phyloP scores from a whole-genome alignment of 2,113 vertebrate species.

The Poicephalus gulielmi region DNA sequence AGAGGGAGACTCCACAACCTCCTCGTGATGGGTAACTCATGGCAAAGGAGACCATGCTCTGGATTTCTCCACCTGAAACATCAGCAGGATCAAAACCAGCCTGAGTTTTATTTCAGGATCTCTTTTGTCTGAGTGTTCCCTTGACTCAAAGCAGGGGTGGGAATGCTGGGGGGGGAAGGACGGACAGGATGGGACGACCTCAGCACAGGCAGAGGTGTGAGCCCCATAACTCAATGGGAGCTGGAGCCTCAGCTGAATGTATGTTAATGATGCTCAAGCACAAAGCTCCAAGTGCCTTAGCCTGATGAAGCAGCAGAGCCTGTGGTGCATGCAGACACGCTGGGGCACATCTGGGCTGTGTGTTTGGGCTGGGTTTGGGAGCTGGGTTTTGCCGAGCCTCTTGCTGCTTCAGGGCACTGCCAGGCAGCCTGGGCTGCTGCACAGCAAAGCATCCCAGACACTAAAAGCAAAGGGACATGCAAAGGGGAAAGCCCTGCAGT shows the following conservation, averaged over 20 bases:
- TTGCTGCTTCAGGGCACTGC: neutral
- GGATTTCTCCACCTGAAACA: neutral
- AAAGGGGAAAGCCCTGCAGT: neutral
- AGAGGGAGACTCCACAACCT: neutral
- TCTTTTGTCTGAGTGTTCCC: neutral
- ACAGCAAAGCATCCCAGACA: neutral
- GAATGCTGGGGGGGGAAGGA: neutral
- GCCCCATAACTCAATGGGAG: fast-evolving
- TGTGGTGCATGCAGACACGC: fast-evolving
- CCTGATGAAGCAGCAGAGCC: neutral
- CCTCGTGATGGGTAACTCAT: neutral
- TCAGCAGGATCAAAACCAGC: neutral
- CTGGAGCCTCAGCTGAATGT: neutral
- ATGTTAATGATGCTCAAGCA: neutral
- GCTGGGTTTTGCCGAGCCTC: neutral
- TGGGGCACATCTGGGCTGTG: neutral
- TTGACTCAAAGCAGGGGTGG: neutral
- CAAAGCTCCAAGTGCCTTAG: neutral
- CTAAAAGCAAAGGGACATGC: neutral
- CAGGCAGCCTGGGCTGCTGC: neutral
- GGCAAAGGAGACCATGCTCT: neutral
- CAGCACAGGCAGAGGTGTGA: neutral
- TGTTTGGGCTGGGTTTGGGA: neutral
- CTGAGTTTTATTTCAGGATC: neutral
- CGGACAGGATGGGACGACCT: too few species aligned